Base-by-base conservation (phyloP, 2,113 vertebrate genomes). In the Psittacara wagleri region DNA sequence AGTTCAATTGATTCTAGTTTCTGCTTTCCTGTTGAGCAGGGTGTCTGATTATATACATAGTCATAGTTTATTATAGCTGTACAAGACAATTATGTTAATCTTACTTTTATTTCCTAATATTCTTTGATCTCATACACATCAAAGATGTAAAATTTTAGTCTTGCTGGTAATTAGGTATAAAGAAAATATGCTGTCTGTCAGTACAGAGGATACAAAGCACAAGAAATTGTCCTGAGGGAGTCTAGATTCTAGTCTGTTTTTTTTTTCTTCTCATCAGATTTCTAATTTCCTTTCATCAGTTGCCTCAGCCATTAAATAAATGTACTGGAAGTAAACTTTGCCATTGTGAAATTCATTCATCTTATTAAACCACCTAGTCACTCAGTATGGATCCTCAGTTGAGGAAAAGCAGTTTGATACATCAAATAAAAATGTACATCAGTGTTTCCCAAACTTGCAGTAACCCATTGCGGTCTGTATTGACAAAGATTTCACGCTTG, bases 21-120 rank as follows among this genome's bases (percentile, higher is more conserved):
- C 55, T 82, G 33, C 84, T 77, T 94, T 82, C 69, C 89, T 68
- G 70, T 89, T 85, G 84, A 96, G 70, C 10, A 4, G 54, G 31
- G 57, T 79, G 94, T 76, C 74, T 96, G 66, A 44, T 67, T 91
- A 66, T 85, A 62, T 84, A 82, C 1, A 1, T 91, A 74, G 81
- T 79, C 84, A 82, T 91, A 86, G 92, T 95, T 96, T 95, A 92
- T 96, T 94, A 89, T 89, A 89, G 81, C 94, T 92, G 86, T 87
- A 79, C 91, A 87, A 94, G 94, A 96, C 93, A 94, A 95, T 97
- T 96, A 96, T 96, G 95, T 95, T 95, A 95, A 92, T 97, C 86
- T 94, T 88, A 86, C 88, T 97, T 96, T 94, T 95, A 96, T 95
- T 96, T 97, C 91, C 95, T 96, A 92, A 94, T 95, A 92, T 81